A percentile compares a stretch with the other conserved stretches of the same genome.
Evolutionary conservation across 2,113 vertebrate genomes (phyloP).

Genomic region (Platichthys stellatus): DNA sequence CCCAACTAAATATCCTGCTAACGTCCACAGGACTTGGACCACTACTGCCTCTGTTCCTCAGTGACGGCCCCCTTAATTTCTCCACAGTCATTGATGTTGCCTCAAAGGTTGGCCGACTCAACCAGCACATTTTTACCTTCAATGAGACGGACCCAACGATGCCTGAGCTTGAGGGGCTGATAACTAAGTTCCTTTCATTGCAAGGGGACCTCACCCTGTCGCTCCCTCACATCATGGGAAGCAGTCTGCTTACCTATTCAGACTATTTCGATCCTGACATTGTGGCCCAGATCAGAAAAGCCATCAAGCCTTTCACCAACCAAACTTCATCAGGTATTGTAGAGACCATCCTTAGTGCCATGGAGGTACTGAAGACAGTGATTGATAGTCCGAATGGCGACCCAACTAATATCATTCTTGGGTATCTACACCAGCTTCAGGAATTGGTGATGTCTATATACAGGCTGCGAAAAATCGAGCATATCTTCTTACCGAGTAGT

Average conservation of each 20-base stretch:
- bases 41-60: slow-evolving; percentile 60
- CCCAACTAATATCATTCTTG: slow-evolving; percentile 57
- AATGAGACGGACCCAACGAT: slow-evolving; percentile 61
- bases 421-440: slow-evolving; percentile 71
- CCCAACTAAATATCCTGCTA: slow-evolving; percentile 57
- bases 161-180: slow-evolving; percentile 62
- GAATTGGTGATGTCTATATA: slow-evolving; percentile 56
- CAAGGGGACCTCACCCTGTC: slow-evolving; percentile 66
- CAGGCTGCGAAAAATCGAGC: slow-evolving; percentile 44
- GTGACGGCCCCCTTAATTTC: slow-evolving; percentile 30
- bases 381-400: slow-evolving; percentile 58
- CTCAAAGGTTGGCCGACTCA: slow-evolving; percentile 53
- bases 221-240: slow-evolving; percentile 66
- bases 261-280: slow-evolving; percentile 52
- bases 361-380: slow-evolving; percentile 63
- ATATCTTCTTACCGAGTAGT: slow-evolving; percentile 34
- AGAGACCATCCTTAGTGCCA: slow-evolving; percentile 65
- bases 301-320: slow-evolving; percentile 63
- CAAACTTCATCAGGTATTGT: slow-evolving; percentile 65
- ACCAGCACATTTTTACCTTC: slow-evolving; percentile 68
- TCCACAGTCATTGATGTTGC: slow-evolving; percentile 55
- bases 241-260: slow-evolving; percentile 65
- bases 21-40: slow-evolving; percentile 65
- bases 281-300: slow-evolving; percentile 51
- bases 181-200: slow-evolving; percentile 65